Percentiles rank a stretch among this genome's conserved stretches.
Evolutionary conservation across 2,888 invertebrate genomes (phyloP).

Genomic region (Fragum sueziense): DNA sequence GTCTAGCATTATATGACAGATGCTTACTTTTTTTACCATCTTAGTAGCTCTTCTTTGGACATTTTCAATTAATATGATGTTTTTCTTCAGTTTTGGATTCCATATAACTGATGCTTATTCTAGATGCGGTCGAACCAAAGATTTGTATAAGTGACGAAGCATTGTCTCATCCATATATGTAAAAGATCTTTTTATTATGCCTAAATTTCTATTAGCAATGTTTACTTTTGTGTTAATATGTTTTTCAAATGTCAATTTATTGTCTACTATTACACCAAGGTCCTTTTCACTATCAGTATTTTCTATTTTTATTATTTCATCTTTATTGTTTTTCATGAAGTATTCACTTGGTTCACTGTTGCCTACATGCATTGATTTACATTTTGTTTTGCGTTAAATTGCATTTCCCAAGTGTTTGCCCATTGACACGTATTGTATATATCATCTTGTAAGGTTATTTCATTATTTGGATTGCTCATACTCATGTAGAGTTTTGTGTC

Average conservation of each 20-base stretch:
- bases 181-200: conserved; percentile 27
- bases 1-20: too few species aligned
- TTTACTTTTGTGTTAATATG: conserved; percentile 16
- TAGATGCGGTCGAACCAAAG: conserved; percentile 23
- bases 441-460: not conserved
- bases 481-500: conserved; percentile 12
- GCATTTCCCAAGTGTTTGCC: conserved; percentile 10
- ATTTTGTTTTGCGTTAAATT: conserved; percentile 32
- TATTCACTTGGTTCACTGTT: not conserved
- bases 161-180: conserved; percentile 22
- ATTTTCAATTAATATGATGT: conserved; percentile 18
- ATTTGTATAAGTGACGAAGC: conserved; percentile 30
- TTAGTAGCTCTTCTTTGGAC: conserved; percentile 31
- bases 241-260: not conserved
- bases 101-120: conserved; percentile 32
- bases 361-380: conserved; percentile 14
- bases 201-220: conserved; percentile 23
- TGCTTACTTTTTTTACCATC: conserved; percentile 21
- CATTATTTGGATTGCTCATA: not conserved
- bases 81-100: conserved; percentile 26
- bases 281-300: not conserved
- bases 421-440: conserved; percentile 18
- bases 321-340: not conserved
- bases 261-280: conserved; percentile 6
- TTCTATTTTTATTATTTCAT: not conserved